A percentile compares a stretch with the other conserved stretches of the same genome.
Evolutionary conservation across 1,140 invertebrate species (phyloP).

Genomic region (Meloidogyne hapla): DNA sequence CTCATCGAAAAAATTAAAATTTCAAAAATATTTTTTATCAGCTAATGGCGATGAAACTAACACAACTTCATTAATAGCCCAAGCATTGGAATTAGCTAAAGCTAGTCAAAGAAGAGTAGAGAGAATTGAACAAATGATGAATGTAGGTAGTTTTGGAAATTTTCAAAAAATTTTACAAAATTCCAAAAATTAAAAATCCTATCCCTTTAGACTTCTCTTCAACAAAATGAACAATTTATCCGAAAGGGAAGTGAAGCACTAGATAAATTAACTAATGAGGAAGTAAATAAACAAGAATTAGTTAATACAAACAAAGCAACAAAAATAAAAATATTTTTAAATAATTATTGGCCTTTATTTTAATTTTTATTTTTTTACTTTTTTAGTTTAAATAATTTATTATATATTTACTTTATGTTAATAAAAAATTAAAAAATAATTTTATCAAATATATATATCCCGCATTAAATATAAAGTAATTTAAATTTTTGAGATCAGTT

Average conservation of each 20-base stretch:
- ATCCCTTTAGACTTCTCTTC: conserved; percentile 6
- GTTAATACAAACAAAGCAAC: neutral
- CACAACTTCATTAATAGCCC: neutral
- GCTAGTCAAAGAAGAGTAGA: conserved; percentile 14
- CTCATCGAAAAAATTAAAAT: neutral
- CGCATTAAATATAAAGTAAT: too few species aligned
- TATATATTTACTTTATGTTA: neutral
- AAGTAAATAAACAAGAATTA: neutral
- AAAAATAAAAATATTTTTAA: neutral
- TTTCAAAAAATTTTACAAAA: neutral
- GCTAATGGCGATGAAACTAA: neutral
- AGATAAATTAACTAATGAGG: conserved; percentile 10
- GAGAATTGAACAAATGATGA: conserved; percentile 25
- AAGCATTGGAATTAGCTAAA: conserved; percentile 1
- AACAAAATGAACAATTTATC: conserved; percentile 18
- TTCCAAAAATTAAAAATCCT: neutral
- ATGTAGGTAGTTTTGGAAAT: conserved; percentile 1
- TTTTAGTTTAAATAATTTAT: neutral
- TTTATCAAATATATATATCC: neutral
- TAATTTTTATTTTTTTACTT: neutral
- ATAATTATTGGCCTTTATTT: neutral
- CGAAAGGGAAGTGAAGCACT: conserved; percentile 12
- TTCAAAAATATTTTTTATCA: neutral
- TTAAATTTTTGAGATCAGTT: neutral
- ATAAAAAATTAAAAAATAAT: too few species aligned